phyloP scores from a whole-genome alignment of 2,113 vertebrate genomes.

The Tor tambroides region DNA sequence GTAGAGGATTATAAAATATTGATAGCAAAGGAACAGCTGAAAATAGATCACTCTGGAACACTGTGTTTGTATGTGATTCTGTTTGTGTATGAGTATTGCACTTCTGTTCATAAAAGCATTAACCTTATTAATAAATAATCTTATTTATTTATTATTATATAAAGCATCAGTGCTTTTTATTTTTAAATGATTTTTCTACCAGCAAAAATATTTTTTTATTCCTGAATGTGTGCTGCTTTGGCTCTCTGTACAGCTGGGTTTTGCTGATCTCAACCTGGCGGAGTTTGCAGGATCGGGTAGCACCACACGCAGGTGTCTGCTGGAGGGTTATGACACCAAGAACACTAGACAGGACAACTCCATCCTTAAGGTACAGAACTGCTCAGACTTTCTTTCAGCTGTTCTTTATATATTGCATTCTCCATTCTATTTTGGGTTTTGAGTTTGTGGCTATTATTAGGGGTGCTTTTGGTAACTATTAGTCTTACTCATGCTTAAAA shows the following conservation, averaged over 20 bases:
- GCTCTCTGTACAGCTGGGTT: slow-evolving; percentile 83
- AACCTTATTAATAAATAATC: neutral
- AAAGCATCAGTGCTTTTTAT: neutral
- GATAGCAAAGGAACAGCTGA: slow-evolving; percentile 28
- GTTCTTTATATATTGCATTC: neutral
- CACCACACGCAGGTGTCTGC: slow-evolving; percentile 93
- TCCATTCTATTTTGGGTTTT: neutral
- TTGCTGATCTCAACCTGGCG: slow-evolving; percentile 96
- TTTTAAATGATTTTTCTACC: neutral
- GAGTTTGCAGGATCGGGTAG: slow-evolving; percentile 97
- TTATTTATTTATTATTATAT: too few species aligned
- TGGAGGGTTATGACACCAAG: slow-evolving; percentile 99
- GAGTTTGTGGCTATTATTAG: neutral
- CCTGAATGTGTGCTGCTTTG: slow-evolving; percentile 38
- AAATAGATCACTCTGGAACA: slow-evolving; percentile 33
- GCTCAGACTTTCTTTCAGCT: neutral
- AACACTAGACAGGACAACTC: slow-evolving; percentile 98
- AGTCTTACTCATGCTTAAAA: neutral
- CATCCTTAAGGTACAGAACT: slow-evolving; percentile 91
- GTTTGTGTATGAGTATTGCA: neutral
- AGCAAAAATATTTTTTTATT: neutral
- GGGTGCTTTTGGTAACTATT: neutral
- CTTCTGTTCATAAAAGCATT: slow-evolving; percentile 6
- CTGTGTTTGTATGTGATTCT: neutral
- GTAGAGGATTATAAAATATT: slow-evolving; percentile 34